Evolutionary conservation across 2,888 invertebrate species (phyloP).

Genomic region (Actias luna): DNA sequence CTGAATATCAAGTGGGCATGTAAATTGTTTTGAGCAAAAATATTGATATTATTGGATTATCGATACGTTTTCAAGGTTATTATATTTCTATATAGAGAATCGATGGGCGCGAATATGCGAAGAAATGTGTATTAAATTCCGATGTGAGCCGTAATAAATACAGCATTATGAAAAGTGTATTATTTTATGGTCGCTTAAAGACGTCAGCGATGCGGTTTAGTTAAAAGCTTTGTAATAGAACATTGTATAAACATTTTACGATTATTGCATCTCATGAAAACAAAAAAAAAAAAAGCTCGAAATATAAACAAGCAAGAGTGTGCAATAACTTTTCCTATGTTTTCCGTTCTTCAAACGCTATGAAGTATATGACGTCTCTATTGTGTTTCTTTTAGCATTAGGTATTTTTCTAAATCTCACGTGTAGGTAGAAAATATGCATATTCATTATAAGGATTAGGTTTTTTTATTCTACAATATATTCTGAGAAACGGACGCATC

Average conservation of each 20-base stretch:
- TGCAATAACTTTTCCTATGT: neutral
- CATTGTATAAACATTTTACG: slow-evolving; percentile 7
- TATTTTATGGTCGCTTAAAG: neutral
- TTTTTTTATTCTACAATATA: neutral
- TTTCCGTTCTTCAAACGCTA: neutral
- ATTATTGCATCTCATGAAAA: slow-evolving; percentile 5
- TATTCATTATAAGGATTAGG: neutral
- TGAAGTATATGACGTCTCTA: slow-evolving; percentile 4
- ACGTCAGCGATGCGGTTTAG: slow-evolving; percentile 10
- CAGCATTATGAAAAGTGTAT: neutral
- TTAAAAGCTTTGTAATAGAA: neutral
- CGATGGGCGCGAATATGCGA: neutral
- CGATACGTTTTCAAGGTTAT: neutral
- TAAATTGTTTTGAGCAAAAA: no score
- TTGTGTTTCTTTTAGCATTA: neutral
- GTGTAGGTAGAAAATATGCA: neutral
- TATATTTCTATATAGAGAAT: neutral
- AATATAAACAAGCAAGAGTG: slow-evolving; percentile 5
- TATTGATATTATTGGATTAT: no score
- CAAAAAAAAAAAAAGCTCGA: neutral
- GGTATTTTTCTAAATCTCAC: neutral
- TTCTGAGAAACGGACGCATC: neutral
- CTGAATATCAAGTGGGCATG: no score
- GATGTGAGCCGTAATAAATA: neutral
- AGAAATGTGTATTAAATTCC: neutral